Evolutionary conservation across 2,888 invertebrate species (phyloP).

Genomic region (Amphipyra tragopoginis): DNA sequence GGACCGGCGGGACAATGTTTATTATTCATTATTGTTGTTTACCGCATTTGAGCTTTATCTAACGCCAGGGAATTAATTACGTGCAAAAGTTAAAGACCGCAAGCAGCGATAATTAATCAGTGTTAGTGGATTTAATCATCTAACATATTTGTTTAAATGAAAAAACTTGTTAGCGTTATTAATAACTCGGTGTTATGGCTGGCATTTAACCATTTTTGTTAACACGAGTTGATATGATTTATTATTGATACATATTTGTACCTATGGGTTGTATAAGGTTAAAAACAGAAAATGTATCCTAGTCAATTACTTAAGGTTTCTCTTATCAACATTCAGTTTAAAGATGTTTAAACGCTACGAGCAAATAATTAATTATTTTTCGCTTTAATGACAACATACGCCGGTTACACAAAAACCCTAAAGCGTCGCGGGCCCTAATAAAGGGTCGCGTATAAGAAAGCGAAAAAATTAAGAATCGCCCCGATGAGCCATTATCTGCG

Average conservation of each 20-base stretch:
- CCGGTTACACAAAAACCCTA: conserved; percentile 85
- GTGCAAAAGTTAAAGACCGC: conserved; percentile 59
- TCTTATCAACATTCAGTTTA: conserved; percentile 1
- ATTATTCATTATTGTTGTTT: conserved; percentile 72
- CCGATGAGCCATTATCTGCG: conserved; percentile 89
- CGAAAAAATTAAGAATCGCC: conserved; percentile 89
- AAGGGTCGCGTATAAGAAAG: conserved; percentile 83
- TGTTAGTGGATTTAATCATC: conserved; percentile 34
- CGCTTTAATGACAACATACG: conserved; percentile 83
- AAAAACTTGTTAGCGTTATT: conserved; percentile 44
- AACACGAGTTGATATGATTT: conserved; percentile 16
- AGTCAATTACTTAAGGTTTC: not conserved
- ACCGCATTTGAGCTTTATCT: conserved; percentile 66
- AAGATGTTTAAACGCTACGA: conserved; percentile 29
- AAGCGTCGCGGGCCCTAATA: conserved; percentile 85
- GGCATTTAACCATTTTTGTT: conserved; percentile 28
- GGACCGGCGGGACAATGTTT: conserved; percentile 66
- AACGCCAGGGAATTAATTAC: conserved; percentile 54
- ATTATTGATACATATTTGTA: conserved; percentile 12
- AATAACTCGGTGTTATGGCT: conserved; percentile 21
- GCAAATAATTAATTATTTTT: conserved; percentile 70
- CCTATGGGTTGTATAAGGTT: not conserved
- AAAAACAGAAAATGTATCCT: not conserved
- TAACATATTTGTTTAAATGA: conserved; percentile 33
- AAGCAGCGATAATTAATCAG: conserved; percentile 55